A percentile compares a stretch with the other conserved stretches of the same genome.
These are phyloP conservation scores for Pygocentrus nattereri DNA, from an alignment of 2,797 vertebrate genomes.

Conservation along the genomic window DNA sequence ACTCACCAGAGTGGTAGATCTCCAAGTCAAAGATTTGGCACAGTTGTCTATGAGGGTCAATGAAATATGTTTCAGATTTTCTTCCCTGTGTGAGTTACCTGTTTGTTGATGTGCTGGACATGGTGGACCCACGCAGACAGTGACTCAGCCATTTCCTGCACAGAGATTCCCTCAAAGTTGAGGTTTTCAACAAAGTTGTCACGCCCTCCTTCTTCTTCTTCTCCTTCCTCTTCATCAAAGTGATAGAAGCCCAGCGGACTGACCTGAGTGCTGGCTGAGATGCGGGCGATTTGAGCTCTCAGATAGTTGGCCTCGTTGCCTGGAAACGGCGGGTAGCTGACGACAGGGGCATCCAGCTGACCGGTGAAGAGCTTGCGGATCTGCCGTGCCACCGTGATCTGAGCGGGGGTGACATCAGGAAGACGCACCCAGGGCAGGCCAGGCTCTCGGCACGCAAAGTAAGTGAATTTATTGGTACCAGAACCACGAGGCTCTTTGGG, in stretches of 20 bases:
- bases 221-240: slow-evolving; percentile 86
- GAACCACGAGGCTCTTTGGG: slow-evolving; percentile 84
- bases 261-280: slow-evolving; percentile 91
- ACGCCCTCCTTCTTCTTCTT: slow-evolving; percentile 78
- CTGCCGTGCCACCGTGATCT: slow-evolving; percentile 87
- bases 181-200: slow-evolving; percentile 86
- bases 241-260: slow-evolving; percentile 91
- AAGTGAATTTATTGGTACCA: slow-evolving; percentile 88
- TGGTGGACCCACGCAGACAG: slow-evolving; percentile 91
- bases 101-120: slow-evolving; percentile 86
- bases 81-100: slow-evolving; percentile 77
- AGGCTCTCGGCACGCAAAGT: slow-evolving; percentile 91
- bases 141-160: slow-evolving; percentile 83
- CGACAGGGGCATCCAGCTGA: slow-evolving; percentile 81
- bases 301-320: slow-evolving; percentile 93
- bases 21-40: too few species aligned
- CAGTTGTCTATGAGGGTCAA: too few species aligned
- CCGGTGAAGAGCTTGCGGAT: slow-evolving; percentile 93
- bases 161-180: slow-evolving; percentile 87
- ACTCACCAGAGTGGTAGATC: too few species aligned
- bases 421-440: slow-evolving; percentile 89
- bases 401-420: slow-evolving; percentile 87
- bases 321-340: slow-evolving; percentile 91
- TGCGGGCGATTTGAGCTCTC: slow-evolving; percentile 92
- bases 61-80: not conserved